Base-by-base conservation (phyloP, 2,888 invertebrate genomes). In the Epicampocera succincta region DNA sequence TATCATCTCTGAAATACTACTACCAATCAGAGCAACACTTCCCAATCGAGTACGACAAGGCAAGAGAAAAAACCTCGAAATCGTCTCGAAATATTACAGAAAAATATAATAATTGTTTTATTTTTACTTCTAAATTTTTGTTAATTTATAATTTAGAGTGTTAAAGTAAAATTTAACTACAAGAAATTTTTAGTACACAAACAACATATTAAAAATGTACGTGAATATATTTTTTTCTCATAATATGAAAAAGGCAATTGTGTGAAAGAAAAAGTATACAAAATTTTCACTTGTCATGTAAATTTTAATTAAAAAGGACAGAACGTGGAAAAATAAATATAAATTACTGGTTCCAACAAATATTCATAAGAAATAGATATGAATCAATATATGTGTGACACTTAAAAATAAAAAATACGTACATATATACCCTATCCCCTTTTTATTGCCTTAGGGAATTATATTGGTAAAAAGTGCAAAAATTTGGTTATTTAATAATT, bases 321-420 rank as follows among this genome's bases (percentile, higher is more conserved):
- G 50, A 80, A 74, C 13, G 38, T 58, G 9, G 44, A 12, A 42
- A 71, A 69, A 71, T 12, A 29, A 52, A 8, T 54, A 46, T 2
- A 76, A 40, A 11, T 50, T 19, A 48, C 15, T 38, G 15, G 68
- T 54, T 79, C 13, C 29, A 71, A 69, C 50, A 5, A 61, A 58
- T 52, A 42, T 87, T 86, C 84, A 87, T 84, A 86, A 85, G 84
- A 84, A 83, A 82, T 85, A 83, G 77, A 81, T 65, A 66, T 40
- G 40, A 25, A 17, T 66, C 52, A 72, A 84, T 66, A 65, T 77
- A 33, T 63, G 61, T 73, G 66, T 69, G 68, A 44, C 48, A 52
- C 42, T 21, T 25, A 42, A 29, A 74, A 58, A 42, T 42, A 50
- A 46, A 78, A 17, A 50, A 56, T 40, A 44, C 4, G 42, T 82